phyloP scores from a whole-genome alignment of 2,113 vertebrate genomes.

The Caretta caretta region DNA sequence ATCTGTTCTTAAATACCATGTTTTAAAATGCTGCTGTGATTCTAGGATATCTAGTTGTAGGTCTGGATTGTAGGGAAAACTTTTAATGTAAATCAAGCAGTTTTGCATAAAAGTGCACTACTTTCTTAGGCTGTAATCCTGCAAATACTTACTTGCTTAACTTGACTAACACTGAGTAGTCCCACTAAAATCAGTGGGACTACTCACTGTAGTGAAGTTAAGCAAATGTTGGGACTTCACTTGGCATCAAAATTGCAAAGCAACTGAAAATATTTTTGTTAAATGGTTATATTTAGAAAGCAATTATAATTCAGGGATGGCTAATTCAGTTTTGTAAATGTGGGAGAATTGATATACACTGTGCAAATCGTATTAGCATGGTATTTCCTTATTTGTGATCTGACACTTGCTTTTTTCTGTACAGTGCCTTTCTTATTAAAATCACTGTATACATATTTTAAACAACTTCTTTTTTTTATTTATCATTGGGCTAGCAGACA shows the following conservation, averaged over 20 bases:
- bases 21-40: not conserved
- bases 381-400: not conserved
- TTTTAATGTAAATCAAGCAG: not conserved
- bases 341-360: not conserved
- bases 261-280: not conserved
- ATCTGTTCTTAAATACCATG: not conserved
- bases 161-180: not conserved
- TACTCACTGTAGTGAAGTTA: not conserved
- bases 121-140: not conserved
- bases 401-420: conserved; percentile 50
- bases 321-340: not conserved
- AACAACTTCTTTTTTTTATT: not conserved
- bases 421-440: conserved; percentile 32
- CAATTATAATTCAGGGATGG: not conserved
- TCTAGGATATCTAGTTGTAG: not conserved
- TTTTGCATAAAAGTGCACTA: not conserved
- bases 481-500: conserved; percentile 8
- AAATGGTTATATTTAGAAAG: not conserved
- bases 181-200: not conserved
- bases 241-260: not conserved
- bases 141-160: not conserved
- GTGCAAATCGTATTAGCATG: not conserved
- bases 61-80: not conserved
- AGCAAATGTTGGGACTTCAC: not conserved
- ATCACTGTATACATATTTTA: conserved; percentile 5